Base-by-base conservation (phyloP, 2,888 invertebrate species). In the Oscheius sp. region DNA sequence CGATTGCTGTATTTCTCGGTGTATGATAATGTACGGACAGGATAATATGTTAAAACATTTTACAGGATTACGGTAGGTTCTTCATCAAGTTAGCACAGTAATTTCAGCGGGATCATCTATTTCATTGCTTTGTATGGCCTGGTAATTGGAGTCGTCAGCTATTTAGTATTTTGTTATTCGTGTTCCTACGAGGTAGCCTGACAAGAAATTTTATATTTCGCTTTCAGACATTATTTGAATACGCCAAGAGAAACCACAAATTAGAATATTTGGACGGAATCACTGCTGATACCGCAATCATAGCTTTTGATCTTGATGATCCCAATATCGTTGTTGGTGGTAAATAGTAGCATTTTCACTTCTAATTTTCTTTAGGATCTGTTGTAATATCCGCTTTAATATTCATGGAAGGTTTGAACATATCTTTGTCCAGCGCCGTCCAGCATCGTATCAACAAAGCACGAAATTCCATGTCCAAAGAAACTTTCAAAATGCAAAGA, bases 1-100 rank as follows among this genome's bases (percentile, higher is more conserved):
- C 21, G 61, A 61, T 21, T 61, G 61, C 21, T 61, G 43, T 5
- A 43, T 21, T 13, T 41, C 41, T 61, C 41, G 61, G 6, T 61
- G 23, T 55, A 25, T 55, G 55, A 55, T 55, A 12, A 55, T 55
- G 21, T 55, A 18, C 21, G 55, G 55, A 5, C 25, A 25, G 23
- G 55, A 55, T 2, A 55, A 55, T 25, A 18, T 55, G 25, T 13
- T 55, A 5, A 55, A 55, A 23, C 25, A 55, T 55, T 55, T 25
- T 13, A 21, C 25, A 6, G 55, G 55, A 5, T 23, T 55, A 18
- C 25, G 21, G 55, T 55, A 18, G 25, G 55, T 6, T 45, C 16
- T 45, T 45, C 45, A 12, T n/a, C 45, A 12, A 12, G 16, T 16
- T 45, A 45, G 9, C 16, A 18, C 16, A 7, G 21, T 49, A 18